Percentiles rank a stretch among this genome's conserved stretches.
Evolutionary conservation across 2,888 invertebrate species (phyloP).

Genomic region (Cheilosia scutellata): DNA sequence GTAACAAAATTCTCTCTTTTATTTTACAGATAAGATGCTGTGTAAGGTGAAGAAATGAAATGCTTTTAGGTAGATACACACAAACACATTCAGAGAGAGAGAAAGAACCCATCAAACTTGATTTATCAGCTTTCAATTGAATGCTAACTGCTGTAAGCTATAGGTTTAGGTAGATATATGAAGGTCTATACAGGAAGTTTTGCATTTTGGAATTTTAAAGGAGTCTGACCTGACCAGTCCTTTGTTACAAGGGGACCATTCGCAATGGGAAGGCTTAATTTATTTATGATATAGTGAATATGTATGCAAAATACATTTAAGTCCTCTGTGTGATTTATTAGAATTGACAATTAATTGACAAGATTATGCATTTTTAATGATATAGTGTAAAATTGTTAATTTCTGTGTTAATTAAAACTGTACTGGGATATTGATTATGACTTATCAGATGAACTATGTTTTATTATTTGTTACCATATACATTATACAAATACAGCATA

Average conservation of each 20-base stretch:
- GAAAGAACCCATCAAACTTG: constrained; percentile 43
- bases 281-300: too few species aligned
- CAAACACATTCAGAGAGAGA: not conserved
- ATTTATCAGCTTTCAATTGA: constrained; percentile 60
- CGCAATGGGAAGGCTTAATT: too few species aligned
- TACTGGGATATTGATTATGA: constrained; percentile 24
- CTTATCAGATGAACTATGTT: too few species aligned
- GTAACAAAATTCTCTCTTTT: not conserved
- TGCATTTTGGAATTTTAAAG: constrained; percentile 36
- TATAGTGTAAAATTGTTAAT: constrained; percentile 28
- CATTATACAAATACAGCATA: too few species aligned
- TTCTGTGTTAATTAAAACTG: constrained; percentile 29
- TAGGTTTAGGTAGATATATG: too few species aligned
- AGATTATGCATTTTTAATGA: constrained; percentile 38
- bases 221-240: constrained; percentile 13
- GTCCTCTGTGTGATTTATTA: too few species aligned
- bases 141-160: constrained; percentile 39
- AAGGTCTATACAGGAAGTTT: not conserved
- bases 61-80: constrained; percentile 9
- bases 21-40: not conserved
- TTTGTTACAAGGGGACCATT: not conserved
- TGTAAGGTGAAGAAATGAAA: constrained; percentile 1
- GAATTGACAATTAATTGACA: constrained; percentile 15
- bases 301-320: too few species aligned
- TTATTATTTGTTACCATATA: too few species aligned